Evolutionary conservation across 2,888 invertebrate genomes (phyloP).

Genomic region (Rhamnusium bicolor): DNA sequence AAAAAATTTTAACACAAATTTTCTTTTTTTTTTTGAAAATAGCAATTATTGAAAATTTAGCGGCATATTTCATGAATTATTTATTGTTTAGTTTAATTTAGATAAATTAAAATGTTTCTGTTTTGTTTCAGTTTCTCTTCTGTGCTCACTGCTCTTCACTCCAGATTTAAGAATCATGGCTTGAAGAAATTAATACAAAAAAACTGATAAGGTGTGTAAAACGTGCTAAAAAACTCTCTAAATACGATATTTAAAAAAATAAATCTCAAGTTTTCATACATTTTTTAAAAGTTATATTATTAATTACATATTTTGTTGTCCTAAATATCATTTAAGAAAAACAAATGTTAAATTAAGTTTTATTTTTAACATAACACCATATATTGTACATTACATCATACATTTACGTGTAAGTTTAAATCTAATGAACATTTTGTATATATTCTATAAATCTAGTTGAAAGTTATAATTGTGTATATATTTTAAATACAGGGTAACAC

Average conservation of each 20-base stretch:
- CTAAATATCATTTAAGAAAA: background rate
- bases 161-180: background rate
- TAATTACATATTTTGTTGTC: background rate
- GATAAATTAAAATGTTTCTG: background rate
- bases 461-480: background rate
- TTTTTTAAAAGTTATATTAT: background rate
- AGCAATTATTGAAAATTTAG: too few species aligned
- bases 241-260: background rate
- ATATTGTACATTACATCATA: slow-evolving; percentile 11
- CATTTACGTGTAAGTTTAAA: background rate
- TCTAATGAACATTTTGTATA: slow-evolving; percentile 26
- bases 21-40: too few species aligned
- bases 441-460: slow-evolving; percentile 10
- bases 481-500: background rate
- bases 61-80: too few species aligned
- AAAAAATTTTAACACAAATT: too few species aligned
- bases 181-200: background rate
- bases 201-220: background rate
- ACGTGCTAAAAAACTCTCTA: background rate
- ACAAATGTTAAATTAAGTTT: background rate
- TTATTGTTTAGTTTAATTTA: background rate
- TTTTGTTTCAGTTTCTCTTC: background rate
- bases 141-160: background rate
- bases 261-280: background rate
- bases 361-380: background rate